Base-by-base conservation (phyloP, 2,113 vertebrate genomes). In the Indicator maculatus region DNA sequence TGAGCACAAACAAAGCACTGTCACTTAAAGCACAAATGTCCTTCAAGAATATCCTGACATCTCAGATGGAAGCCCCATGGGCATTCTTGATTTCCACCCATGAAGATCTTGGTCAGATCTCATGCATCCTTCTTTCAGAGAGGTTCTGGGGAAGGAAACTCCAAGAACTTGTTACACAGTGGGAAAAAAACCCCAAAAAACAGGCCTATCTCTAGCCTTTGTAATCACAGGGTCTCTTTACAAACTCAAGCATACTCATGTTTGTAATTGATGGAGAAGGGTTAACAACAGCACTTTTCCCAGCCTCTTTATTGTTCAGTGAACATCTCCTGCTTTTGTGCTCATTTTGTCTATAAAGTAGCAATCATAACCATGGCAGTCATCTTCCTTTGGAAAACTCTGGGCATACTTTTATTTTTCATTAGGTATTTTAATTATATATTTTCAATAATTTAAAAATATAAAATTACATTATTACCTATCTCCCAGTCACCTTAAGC, bases 11-110 rank as follows among this genome's bases (percentile, higher is more conserved):
- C 9, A 15, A 64, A 66, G 31, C 27, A 60, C 8, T 30, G 20
- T 50, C 33, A 24, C 18, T 58, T 0, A 0, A 45, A 86, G 16
- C 30, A 56, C 7, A 33, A 63, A 38, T 33, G 4, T 89, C 39
- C 74, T 72, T 87, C 56, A 88, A 81, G 9, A 63, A 41, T n/a
- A 53, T 28, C 44, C 28, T 83, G 19, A 12, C 33, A 52, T 18
- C 19, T 63, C 41, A 67, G 45, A 3, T 2, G 4, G 30, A 30
- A 64, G 9, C 5, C 41, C 26, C 16, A 2, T 59, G 27, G 27
- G 23, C 73, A 27, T 69, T 77, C 52, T 91, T 5, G 1, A 8
- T 58, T 86, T 79, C n/a, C 14, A 12, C 23, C 18, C 30, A 23
- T 0, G 3, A 13, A 59, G 28, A 67, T 16, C n/a, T 76, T 1